Base-by-base conservation (phyloP, 2,797 vertebrate genomes). In the Sebastolobus alascanus region DNA sequence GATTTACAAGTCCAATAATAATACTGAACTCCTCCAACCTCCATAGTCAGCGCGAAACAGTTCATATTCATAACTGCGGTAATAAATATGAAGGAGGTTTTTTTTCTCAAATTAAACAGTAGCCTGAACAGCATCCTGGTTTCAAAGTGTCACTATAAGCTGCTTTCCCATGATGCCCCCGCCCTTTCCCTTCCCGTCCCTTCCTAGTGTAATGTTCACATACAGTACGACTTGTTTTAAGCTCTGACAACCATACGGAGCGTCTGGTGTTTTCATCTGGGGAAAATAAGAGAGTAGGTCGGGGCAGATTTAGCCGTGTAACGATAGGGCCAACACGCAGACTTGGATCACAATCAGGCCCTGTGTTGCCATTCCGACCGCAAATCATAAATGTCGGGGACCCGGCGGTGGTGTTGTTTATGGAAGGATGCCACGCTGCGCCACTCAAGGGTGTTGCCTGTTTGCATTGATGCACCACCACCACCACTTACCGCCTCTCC, bases 401-500 rank as follows among this genome's bases (percentile, higher is more conserved):
- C 87, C 81, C 83, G 29, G 89, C 85, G 88, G 93, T 90, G 90
- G 86, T 92, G 93, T 94, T 95, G 92, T 94, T 95, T 93, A 93
- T 93, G 92, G 89, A 95, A 89, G 91, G 86, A 91, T 90, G 90
- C 93, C 92, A 87, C 84, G 60, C 90, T 92, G 83, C 85, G 74
- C 92, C 93, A 94, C 94, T 95, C 90, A 83, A 94, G 94, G 93
- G 92, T 94, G 94, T 95, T 95, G 93, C 88, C 93, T 95, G 93
- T 95, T 95, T 94, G 92, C 92, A 89, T 85, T 90, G 89, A 94
- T 91, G 88, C 88, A 75, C 93, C 91, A 92, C 91, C 91, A 92
- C 91, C 88, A 86, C 92, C 84, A 90, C 91, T 92, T 92, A 90
- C 84, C 56, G 72, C 87, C 87, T 84, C 83, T 89, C 79, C 43